Evolutionary conservation across 2,888 invertebrate species (phyloP), one percentile per base, ranked within the genome.

Genomic region (Dynastes maya): DNA sequence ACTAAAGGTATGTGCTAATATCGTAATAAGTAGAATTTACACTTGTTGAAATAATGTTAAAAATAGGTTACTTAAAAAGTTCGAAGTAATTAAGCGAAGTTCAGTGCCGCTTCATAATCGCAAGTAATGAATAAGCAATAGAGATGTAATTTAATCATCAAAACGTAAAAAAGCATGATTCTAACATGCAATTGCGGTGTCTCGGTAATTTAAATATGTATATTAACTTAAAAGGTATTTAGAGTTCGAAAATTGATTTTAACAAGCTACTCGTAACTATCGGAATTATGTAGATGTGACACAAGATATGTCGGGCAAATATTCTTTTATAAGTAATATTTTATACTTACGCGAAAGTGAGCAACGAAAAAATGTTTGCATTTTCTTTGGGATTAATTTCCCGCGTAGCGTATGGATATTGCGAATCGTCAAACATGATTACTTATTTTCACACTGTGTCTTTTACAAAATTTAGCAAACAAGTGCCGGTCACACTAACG

Each of bases 291-390:
- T 11, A 11, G 0, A 11, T 45, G 45, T 45, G 8, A 45, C 8
- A 45, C 11, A 45, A 11, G 8, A 11, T 8, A 45, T 45, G 11
- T 11, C 45, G 11, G 2, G 45, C 11, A 45, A 37, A 45, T 45
- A 45, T 45, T 45, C 11, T 11, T 8, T 45, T 8, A 45, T 45
- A 45, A 45, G 11, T 45, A 45, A 45, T 45, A 37, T 37, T 37
- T 37, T 70, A 29, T 58, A 82, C 82, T 82, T 79, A 82, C 82
- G 63, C 67, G 76, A 80, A 82, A 3, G 80, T 81, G 22, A 82
- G 64, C 8, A 78, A 65, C 2, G 82, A 82, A 45, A 82, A 45
- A 71, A 76, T 78, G 55, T 70, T 81, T 4, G 82, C 80, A 29
- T 78, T 74, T 76, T 81, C 80, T 76, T 80, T 80, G 2, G 82